Evolutionary conservation across 2,888 invertebrate genomes (phyloP).

Genomic region (Drosophila hawaiiensis): DNA sequence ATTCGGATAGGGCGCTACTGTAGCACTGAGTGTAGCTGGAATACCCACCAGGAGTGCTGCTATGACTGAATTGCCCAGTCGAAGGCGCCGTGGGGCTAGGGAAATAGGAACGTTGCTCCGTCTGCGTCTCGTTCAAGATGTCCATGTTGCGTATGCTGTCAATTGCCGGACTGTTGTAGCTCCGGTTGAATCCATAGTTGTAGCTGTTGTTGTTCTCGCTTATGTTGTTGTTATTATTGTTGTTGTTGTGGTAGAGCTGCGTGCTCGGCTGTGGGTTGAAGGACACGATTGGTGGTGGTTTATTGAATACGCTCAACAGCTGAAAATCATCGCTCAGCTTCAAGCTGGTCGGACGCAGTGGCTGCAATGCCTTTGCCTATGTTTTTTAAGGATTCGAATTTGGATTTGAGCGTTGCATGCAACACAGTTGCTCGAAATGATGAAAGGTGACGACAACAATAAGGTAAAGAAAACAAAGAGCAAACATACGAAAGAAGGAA

Average conservation of each 20-base stretch:
- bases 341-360: slow-evolving; percentile 73
- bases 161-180: slow-evolving; percentile 62
- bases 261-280: slow-evolving; percentile 52
- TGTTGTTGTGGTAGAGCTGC: slow-evolving; percentile 40
- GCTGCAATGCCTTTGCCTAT: slow-evolving; percentile 47
- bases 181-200: slow-evolving; percentile 26
- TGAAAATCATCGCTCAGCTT: slow-evolving; percentile 62
- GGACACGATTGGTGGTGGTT: slow-evolving; percentile 45
- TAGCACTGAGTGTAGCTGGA: slow-evolving; percentile 67
- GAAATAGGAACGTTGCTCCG: slow-evolving; percentile 41
- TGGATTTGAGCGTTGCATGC: slow-evolving; percentile 56
- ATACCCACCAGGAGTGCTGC: slow-evolving; percentile 48
- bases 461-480: slow-evolving; percentile 8
- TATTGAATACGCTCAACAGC: slow-evolving; percentile 60
- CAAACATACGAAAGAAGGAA: slow-evolving; percentile 24
- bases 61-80: slow-evolving; percentile 33
- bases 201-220: slow-evolving; percentile 41
- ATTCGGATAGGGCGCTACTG: slow-evolving; percentile 77
- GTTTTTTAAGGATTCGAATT: slow-evolving; percentile 6
- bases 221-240: slow-evolving; percentile 36
- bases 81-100: slow-evolving; percentile 59
- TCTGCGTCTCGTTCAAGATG: slow-evolving; percentile 44
- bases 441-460: slow-evolving; percentile 29
- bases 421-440: slow-evolving; percentile 57
- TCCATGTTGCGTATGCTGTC: slow-evolving; percentile 78